Conservation (phyloP, 2,888 invertebrate genomes). For the Torymus aiolomorphi region DNA sequence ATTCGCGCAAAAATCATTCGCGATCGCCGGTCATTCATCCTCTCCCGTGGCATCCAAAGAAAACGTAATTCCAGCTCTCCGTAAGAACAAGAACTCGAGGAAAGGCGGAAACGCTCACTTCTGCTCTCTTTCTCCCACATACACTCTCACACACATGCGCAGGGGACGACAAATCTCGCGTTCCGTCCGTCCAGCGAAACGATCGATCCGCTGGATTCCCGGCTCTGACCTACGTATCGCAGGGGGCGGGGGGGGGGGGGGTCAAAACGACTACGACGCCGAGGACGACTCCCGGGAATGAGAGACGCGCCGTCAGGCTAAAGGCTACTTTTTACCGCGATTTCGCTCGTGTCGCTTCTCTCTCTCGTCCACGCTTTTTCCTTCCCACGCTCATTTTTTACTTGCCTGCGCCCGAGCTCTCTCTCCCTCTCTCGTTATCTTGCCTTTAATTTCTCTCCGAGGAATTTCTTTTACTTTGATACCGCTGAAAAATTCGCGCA, state of each 20-base stretch:
- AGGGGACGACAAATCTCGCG: constrained; percentile 46
- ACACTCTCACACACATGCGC: too few species aligned
- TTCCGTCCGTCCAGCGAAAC: not conserved
- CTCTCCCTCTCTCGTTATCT: constrained; percentile 34
- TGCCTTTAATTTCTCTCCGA: constrained; percentile 40
- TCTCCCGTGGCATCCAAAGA: too few species aligned
- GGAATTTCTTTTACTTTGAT: constrained; percentile 23
- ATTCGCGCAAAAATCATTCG: too few species aligned
- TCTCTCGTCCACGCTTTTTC: constrained; percentile 1
- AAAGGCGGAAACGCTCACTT: too few species aligned
- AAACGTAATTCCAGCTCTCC: too few species aligned
- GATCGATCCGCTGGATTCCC: constrained; percentile 19
- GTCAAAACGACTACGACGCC: not conserved
- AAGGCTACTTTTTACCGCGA: constrained; percentile 21
- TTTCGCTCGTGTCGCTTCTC: not conserved
- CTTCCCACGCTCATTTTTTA: not conserved
- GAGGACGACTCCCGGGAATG: not conserved
- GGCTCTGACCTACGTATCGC: constrained; percentile 33
- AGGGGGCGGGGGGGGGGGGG: not conserved
- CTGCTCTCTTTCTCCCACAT: too few species aligned
- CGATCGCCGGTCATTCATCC: too few species aligned
- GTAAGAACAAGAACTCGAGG: too few species aligned
- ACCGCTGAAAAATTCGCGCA: constrained; percentile 18
- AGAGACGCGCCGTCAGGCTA: not conserved
- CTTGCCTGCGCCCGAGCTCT: not conserved